phyloP scores from a whole-genome alignment of 2,888 invertebrate genomes.

The Patella pellucida region DNA sequence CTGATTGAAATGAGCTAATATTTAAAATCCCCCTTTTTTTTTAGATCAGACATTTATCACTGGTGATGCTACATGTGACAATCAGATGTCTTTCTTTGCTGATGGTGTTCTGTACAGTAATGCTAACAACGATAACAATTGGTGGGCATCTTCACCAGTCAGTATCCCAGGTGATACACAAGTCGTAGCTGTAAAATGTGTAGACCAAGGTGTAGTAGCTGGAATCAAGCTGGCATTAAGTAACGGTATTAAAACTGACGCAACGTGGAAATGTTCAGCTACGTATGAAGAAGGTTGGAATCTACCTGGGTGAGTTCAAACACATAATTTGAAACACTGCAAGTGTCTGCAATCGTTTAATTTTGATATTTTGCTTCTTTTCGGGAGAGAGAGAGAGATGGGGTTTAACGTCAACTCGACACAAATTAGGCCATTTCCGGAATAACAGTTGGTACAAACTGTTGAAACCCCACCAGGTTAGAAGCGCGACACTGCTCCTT shows the following conservation, averaged over 20 bases:
- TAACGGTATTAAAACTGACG: constrained; percentile 1
- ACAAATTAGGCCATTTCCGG: no score
- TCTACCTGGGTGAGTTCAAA: neutral
- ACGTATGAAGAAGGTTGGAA: neutral
- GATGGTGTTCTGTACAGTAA: neutral
- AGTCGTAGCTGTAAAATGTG: neutral
- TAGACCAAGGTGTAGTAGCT: neutral
- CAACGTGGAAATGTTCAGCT: neutral
- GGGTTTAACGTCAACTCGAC: no score
- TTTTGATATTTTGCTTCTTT: no score
- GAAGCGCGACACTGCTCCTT: no score
- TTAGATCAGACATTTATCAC: neutral
- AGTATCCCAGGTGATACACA: neutral
- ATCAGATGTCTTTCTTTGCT: neutral
- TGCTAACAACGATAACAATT: neutral
- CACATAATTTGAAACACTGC: no score
- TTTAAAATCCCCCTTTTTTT: no score
- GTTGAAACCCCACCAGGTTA: no score
- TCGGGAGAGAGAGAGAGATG: no score
- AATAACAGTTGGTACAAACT: no score
- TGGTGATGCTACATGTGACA: neutral
- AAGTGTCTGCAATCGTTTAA: no score
- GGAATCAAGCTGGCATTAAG: neutral
- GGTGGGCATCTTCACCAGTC: neutral
- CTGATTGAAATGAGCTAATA: no score